Evolutionary conservation across 2,888 invertebrate genomes (phyloP).

Genomic region (Hypomecis punctinalis): DNA sequence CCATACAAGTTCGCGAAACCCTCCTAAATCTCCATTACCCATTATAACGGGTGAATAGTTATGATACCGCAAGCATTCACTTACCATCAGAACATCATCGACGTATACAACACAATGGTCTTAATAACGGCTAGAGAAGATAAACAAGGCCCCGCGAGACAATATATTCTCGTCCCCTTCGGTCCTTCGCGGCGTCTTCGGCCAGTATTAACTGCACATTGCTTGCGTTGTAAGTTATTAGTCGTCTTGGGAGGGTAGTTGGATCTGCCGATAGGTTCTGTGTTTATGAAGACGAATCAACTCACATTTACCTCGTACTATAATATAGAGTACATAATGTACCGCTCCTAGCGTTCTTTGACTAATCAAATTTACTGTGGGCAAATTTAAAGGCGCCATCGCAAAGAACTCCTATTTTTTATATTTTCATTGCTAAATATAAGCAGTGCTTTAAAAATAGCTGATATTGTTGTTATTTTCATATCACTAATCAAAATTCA

Average conservation of each 20-base stretch:
- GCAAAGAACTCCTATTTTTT: no score
- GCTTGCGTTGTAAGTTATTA: constrained; percentile 34
- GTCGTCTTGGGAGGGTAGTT: constrained; percentile 23
- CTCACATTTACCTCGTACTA: no score
- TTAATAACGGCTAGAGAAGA: constrained; percentile 55
- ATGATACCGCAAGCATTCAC: constrained; percentile 49
- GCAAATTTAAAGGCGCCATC: no score
- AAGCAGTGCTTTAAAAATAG: no score
- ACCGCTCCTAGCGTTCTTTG: no score
- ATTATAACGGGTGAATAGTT: constrained; percentile 42
- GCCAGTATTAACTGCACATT: constrained; percentile 34
- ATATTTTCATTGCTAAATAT: no score
- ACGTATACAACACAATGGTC: constrained; percentile 54
- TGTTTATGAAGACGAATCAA: background rate
- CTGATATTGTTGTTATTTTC: no score
- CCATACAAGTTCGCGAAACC: constrained; percentile 35
- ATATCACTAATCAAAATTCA: no score
- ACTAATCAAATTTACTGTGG: no score
- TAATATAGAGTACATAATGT: no score
- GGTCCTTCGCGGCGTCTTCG: constrained; percentile 37
- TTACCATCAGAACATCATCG: constrained; percentile 56
- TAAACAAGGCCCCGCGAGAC: constrained; percentile 64
- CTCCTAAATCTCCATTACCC: constrained; percentile 39
- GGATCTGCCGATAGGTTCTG: constrained; percentile 18
- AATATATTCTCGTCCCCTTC: constrained; percentile 62